Conservation (phyloP, 2,113 vertebrate genomes). For the Petrocephalus microphthalmus region DNA sequence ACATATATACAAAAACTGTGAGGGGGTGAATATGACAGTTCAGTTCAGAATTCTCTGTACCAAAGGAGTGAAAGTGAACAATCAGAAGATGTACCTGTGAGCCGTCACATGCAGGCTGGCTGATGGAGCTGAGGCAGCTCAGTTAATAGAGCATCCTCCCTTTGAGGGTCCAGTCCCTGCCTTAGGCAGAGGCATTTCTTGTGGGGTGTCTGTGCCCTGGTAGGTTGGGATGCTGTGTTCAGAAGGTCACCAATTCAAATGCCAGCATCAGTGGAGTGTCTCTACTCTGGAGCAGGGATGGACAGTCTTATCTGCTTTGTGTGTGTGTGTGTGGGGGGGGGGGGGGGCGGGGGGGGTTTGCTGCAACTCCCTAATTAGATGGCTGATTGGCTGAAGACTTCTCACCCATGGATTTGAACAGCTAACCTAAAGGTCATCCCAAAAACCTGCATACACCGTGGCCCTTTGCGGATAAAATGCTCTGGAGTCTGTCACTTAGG, state of each 20-base stretch:
- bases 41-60: neutral
- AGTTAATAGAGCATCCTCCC: neutral
- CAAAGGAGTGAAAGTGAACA: neutral
- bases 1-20: neutral
- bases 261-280: neutral
- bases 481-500: neutral
- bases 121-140: neutral
- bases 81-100: neutral
- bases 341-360: too few species aligned
- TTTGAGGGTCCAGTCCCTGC: neutral
- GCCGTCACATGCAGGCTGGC: neutral
- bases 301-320: too few species aligned
- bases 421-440: too few species aligned
- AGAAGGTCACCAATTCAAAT: neutral
- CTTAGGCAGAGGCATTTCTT: neutral
- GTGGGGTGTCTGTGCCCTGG: neutral
- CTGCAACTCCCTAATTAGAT: too few species aligned
- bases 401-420: too few species aligned
- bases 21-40: neutral
- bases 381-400: too few species aligned
- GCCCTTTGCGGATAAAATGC: too few species aligned
- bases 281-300: neutral
- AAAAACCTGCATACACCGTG: too few species aligned
- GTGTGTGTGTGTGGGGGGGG: too few species aligned
- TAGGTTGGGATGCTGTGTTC: neutral